phyloP scores from a whole-genome alignment of 2,888 invertebrate species.

The Itoplectis maculator region DNA sequence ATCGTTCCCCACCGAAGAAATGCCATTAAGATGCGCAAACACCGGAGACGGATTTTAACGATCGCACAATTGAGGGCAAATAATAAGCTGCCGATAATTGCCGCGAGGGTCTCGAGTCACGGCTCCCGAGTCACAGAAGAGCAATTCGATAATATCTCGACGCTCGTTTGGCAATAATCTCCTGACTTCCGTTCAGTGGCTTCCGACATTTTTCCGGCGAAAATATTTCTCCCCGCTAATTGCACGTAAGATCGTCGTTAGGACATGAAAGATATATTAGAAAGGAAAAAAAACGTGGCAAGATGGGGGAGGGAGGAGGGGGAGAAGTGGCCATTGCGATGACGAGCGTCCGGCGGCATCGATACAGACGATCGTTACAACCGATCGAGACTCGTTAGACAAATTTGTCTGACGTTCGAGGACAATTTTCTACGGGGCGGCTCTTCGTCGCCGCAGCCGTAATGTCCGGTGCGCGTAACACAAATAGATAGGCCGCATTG shows the following conservation, averaged over 20 bases:
- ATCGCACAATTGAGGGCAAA: conserved; percentile 13
- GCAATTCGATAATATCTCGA: conserved; percentile 44
- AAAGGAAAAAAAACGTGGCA: not conserved
- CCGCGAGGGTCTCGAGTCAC: conserved; percentile 11
- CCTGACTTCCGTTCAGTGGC: conserved; percentile 29
- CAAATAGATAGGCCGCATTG: not conserved
- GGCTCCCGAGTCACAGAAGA: not conserved
- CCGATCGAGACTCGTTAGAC: conserved; percentile 15
- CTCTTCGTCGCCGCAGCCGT: not conserved
- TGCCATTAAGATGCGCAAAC: conserved; percentile 45
- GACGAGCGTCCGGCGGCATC: not conserved
- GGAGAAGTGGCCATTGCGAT: not conserved
- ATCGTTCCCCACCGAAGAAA: conserved; percentile 27
- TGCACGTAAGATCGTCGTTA: too few relatives aligned
- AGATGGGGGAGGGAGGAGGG: not conserved
- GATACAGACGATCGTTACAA: not conserved
- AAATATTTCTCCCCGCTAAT: conserved; percentile 47
- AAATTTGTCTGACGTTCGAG: not conserved
- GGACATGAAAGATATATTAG: not conserved
- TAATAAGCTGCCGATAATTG: conserved; percentile 33
- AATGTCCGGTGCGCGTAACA: not conserved
- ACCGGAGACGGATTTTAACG: conserved; percentile 41
- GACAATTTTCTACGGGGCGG: not conserved
- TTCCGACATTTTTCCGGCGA: conserved; percentile 21
- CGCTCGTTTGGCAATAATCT: conserved; percentile 29